Evolutionary conservation across 2,113 vertebrate genomes (phyloP).

Genomic region (Fregata magnificens): DNA sequence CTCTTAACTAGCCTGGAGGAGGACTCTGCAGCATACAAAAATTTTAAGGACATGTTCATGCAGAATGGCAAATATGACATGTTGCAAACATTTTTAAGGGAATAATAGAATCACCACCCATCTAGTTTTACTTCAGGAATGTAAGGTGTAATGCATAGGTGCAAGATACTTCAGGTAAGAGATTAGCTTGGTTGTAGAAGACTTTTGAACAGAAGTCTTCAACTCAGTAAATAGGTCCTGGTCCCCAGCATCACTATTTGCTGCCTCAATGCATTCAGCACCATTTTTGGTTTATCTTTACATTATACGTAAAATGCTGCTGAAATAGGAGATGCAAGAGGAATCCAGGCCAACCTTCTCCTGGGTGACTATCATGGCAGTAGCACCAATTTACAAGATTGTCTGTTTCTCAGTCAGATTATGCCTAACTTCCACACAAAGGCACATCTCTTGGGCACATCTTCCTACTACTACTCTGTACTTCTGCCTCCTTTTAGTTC

Average conservation of each 20-base stretch:
- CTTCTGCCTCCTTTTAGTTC: background rate
- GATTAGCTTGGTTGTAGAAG: background rate
- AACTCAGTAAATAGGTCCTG: background rate
- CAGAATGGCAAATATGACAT: background rate
- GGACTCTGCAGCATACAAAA: background rate
- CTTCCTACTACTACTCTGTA: background rate
- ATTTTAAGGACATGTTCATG: background rate
- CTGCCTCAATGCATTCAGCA: background rate
- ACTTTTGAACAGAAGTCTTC: background rate
- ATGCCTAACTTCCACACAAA: background rate
- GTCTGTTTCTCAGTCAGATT: background rate
- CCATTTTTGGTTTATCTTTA: background rate
- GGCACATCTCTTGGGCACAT: background rate
- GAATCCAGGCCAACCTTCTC: background rate
- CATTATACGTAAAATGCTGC: background rate
- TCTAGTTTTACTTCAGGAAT: background rate
- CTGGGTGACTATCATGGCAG: background rate
- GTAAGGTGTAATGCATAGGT: background rate
- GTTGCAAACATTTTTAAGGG: background rate
- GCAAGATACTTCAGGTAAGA: background rate
- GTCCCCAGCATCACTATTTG: background rate
- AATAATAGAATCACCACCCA: background rate
- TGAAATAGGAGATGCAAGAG: background rate
- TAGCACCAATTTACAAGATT: background rate
- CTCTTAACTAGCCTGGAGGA: background rate